Base-by-base conservation (phyloP, 2,888 invertebrate genomes). In the Silvanus unidentatus region DNA sequence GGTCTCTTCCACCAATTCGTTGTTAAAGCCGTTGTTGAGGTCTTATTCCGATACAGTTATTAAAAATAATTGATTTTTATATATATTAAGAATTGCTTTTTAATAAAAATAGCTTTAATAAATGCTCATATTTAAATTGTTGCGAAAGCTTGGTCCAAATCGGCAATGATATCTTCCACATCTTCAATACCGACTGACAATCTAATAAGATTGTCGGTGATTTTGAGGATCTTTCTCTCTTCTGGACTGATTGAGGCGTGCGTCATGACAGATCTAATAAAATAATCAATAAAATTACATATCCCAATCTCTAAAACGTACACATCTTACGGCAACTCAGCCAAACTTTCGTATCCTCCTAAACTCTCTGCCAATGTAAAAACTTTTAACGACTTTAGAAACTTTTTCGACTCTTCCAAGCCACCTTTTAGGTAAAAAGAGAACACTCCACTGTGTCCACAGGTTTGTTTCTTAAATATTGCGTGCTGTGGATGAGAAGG, bases 341-440 rank as follows among this genome's bases (percentile, higher is more conserved):
- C 91, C 53, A 98, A 79, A 66, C 93, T 94, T 68, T 98, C 96
- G 63, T 86, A 93, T 44, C 96, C 96, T 39, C 98, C 98, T 48
- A 99, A 78, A 65, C 95, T 96, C 69, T 96, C 97, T 2, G 97
- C 97, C 41, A 95, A 71, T 1, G 79, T 82, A 69, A 96, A 93
- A 15, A 93, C 59, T 73, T 91, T 86, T 22, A 95, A 72, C 4
- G 81, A 69, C 55, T 81, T 78, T 14, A 95, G 73, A 64, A 97
- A 88, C 43, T 76, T 82, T 44, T 76, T 76, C 0, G 90, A 83
- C 57, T 90, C 81, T 44, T 81, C 74, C 30, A 88, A 62, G 2
- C 78, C 84, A 1, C 93, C 94, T 60, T 84, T 84, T 15, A 96
- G 76, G 60, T 86, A 91, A 64, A 97, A 91, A 11, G 91, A 86